Conservation (phyloP, 2,797 vertebrate genomes). For the Danio choprae region DNA sequence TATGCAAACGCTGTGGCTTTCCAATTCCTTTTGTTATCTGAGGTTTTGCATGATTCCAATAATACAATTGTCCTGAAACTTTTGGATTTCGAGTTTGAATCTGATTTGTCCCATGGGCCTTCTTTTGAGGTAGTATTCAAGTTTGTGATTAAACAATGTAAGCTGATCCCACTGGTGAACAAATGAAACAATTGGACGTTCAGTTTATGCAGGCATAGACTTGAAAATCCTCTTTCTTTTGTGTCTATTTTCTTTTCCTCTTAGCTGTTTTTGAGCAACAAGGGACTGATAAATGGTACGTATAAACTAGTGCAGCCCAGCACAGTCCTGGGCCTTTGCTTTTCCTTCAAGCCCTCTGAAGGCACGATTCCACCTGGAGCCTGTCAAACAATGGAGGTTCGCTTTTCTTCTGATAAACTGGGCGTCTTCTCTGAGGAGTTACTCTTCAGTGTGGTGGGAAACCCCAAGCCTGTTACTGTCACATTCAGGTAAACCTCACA, state of each 20-base stretch:
- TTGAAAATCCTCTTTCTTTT: constrained; percentile 1
- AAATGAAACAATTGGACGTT: neutral
- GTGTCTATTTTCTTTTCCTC: constrained; percentile 30
- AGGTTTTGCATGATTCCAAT: constrained; percentile 37
- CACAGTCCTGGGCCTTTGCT: constrained; percentile 77
- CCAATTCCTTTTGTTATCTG: constrained; percentile 41
- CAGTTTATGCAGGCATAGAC: constrained; percentile 2
- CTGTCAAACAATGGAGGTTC: constrained; percentile 77
- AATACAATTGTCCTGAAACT: constrained; percentile 48
- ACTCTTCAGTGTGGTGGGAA: constrained; percentile 76
- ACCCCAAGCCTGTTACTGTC: constrained; percentile 73
- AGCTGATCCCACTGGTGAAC: constrained; percentile 21
- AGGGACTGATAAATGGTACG: constrained; percentile 81
- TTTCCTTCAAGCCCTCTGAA: constrained; percentile 80
- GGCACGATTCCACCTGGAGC: constrained; percentile 76
- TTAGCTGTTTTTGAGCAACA: constrained; percentile 83
- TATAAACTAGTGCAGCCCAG: constrained; percentile 74
- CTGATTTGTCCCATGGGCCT: constrained; percentile 33
- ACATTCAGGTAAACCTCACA: constrained; percentile 70
- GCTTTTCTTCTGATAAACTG: constrained; percentile 77
- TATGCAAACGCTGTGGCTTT: constrained; percentile 51
- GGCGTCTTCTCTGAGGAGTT: constrained; percentile 84
- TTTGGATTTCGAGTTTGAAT: constrained; percentile 29
- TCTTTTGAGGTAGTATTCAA: constrained; percentile 19
- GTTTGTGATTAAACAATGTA: constrained; percentile 10